Conservation (phyloP, 2,888 invertebrate species). For the Erebia epiphron region DNA sequence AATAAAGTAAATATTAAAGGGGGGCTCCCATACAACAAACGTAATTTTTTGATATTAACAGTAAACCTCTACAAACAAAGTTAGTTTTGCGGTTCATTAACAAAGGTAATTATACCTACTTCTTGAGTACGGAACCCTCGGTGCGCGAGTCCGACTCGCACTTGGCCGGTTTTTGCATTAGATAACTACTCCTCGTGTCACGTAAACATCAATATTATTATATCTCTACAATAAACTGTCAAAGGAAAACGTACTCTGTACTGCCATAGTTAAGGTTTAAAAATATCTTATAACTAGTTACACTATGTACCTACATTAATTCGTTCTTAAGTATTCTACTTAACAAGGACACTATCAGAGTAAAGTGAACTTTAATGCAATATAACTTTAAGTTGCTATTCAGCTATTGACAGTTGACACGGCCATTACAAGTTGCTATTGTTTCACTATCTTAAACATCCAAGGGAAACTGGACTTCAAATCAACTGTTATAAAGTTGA, state of each 20-base stretch:
- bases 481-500: background rate
- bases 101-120: too few species aligned
- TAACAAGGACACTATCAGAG: background rate
- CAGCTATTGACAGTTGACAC: background rate
- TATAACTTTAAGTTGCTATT: background rate
- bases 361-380: background rate
- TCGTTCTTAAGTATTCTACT: background rate
- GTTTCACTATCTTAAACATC: background rate
- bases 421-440: background rate
- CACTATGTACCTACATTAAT: background rate
- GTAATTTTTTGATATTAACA: too few species aligned
- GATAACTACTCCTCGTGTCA: background rate
- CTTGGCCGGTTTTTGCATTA: conserved; percentile 3
- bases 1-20: too few species aligned
- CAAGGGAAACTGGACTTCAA: background rate
- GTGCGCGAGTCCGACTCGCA: too few species aligned
- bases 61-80: too few species aligned
- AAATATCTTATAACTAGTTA: background rate
- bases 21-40: too few species aligned
- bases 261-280: background rate
- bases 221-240: background rate
- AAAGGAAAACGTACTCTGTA: background rate
- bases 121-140: too few species aligned
- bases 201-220: conserved; percentile 1
- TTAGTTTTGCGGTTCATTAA: too few species aligned